Evolutionary conservation across 2,113 vertebrate genomes (phyloP), one percentile per base, ranked within the genome.

Genomic region (Apodemus sylvaticus): DNA sequence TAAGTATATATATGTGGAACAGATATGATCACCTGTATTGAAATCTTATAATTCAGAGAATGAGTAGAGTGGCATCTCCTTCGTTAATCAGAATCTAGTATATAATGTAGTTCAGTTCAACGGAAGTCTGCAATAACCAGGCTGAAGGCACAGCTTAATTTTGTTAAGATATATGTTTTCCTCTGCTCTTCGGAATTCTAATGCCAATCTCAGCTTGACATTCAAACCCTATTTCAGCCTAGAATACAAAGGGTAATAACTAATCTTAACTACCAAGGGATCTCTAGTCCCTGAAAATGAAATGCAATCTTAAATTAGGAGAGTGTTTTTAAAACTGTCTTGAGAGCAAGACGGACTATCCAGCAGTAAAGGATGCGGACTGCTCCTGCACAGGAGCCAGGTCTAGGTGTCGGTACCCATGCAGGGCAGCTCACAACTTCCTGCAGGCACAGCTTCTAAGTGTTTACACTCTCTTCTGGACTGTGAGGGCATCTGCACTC

Each of bases 101-200:
- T 94, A 60, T 24, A 70, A 92, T 86, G 70, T 71, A 45, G 62
- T 17, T 94, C 74, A 73, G 34, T 42, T 93, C 91, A 81, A 14
- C 29, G 22, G 93, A 92, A 78, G 26, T 17, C 34, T 29, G 8
- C 6, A 36, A 60, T 66, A 86, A 64, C 42, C 45, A 85, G 24
- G 66, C 81, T 34, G 48, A 94, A 73, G 58, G 86, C 34, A 55
- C 1, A 26, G n/a, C 66, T 79, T 5, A 10, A 24, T 19, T 42
- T 87, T 62, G 29, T 83, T 62, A 48, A 74, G 31, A 79, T 5
- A 9, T 24, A 71, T 95, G 24, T 78, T 95, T 96, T 78, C 68
- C 95, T 87, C n/a, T 73, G 12, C 53, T 89, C 45, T 55, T 86
- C 31, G 20, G 29, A 70, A 48, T 76, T 86, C 45, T 34, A 81